Conservation (phyloP, 2,888 invertebrate species). For the Caenorhabditis wallacei region DNA sequence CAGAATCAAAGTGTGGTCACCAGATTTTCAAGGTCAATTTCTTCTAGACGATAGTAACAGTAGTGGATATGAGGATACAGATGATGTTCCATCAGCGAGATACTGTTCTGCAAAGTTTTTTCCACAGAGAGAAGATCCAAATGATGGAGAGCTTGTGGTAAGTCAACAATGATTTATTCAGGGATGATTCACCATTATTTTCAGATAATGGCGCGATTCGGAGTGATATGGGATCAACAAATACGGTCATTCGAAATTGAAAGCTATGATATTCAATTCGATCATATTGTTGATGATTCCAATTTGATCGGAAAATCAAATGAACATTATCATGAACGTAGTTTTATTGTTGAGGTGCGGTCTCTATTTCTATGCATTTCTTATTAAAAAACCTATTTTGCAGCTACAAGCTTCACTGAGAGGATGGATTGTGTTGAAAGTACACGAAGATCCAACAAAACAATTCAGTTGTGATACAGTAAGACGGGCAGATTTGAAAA, state of each 20-base stretch:
- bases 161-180: neutral
- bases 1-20: neutral
- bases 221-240: neutral
- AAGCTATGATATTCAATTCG: conserved; percentile 19
- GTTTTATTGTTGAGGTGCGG: conserved; percentile 50
- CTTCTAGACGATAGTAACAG: conserved; percentile 34
- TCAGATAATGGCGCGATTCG: conserved; percentile 35
- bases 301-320: conserved; percentile 1
- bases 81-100: neutral
- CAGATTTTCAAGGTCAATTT: conserved; percentile 18
- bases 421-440: conserved; percentile 47
- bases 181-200: neutral
- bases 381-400: neutral
- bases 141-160: conserved; percentile 54
- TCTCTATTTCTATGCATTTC: neutral
- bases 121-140: neutral
- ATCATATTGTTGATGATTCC: conserved; percentile 20
- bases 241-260: neutral
- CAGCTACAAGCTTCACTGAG: conserved; percentile 37
- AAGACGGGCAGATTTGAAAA: neutral
- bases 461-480: conserved; percentile 35
- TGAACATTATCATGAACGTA: conserved; percentile 6
- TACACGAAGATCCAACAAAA: conserved; percentile 38
- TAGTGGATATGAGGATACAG: conserved; percentile 14
- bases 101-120: conserved; percentile 30